Conservation (phyloP, 2,113 vertebrate genomes). For the Oncorhynchus mykiss region DNA sequence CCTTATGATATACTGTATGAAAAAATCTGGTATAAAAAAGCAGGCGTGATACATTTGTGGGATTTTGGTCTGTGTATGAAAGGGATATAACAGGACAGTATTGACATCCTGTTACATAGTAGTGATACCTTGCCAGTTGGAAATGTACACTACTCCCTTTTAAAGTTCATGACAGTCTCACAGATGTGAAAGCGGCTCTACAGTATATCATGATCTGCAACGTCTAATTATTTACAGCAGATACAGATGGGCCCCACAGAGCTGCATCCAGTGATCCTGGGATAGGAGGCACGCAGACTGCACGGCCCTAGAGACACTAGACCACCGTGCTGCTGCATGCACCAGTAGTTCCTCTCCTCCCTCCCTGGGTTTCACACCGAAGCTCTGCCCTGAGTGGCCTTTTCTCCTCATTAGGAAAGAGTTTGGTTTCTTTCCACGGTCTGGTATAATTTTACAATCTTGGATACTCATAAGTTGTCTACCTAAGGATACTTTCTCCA, state of each 20-base stretch:
- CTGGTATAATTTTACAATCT: not conserved
- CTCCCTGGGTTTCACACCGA: not conserved
- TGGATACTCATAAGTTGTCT: not conserved
- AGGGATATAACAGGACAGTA: no score
- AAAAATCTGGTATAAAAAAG: no score
- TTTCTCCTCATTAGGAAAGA: not conserved
- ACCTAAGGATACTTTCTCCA: not conserved
- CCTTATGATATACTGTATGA: no score
- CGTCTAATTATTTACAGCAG: no score
- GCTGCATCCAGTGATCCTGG: not conserved
- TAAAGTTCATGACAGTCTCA: no score
- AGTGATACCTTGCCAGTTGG: no score
- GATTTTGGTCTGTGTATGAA: no score
- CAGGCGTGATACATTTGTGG: no score
- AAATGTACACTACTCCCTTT: no score
- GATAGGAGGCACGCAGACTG: not conserved
- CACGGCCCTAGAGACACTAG: not conserved
- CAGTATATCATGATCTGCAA: no score
- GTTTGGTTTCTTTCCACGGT: not conserved
- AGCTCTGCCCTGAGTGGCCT: slow-evolving; percentile 1
- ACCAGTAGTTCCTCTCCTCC: not conserved
- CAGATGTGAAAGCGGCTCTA: no score
- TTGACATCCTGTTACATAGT: no score
- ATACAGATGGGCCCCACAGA: not conserved
- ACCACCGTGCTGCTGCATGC: not conserved